Conservation (phyloP, 1,140 invertebrate genomes). For the Anadara kagoshimensis region DNA sequence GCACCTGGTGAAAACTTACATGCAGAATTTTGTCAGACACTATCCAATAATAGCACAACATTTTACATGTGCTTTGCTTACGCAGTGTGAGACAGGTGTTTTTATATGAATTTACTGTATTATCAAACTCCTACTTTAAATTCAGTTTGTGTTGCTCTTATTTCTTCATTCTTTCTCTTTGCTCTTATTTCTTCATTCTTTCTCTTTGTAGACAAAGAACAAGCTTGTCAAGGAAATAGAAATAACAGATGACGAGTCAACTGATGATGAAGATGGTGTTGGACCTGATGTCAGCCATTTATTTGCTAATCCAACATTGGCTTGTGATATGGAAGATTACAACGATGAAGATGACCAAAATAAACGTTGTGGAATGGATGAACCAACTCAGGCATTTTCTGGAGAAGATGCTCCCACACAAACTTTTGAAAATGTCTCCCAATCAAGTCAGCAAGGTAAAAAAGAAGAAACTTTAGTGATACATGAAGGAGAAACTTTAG, state of each 20-base stretch:
- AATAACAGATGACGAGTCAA: conserved; percentile 18
- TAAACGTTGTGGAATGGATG: conserved; percentile 15
- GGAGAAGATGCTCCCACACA: conserved; percentile 16
- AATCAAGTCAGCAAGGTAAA: not conserved
- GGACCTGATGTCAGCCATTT: conserved; percentile 44
- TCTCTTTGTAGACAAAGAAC: conserved; percentile 16
- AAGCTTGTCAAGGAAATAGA: conserved; percentile 27
- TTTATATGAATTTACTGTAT: no score
- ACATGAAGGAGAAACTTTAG: conserved; percentile 11
- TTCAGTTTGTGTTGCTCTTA: no score
- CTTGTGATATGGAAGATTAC: conserved; percentile 46
- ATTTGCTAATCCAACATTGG: conserved; percentile 52
- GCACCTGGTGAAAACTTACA: no score
- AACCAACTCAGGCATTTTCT: conserved; percentile 26
- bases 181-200: not conserved
- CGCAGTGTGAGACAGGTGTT: no score
- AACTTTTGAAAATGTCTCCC: not conserved
- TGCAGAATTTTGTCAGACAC: no score
- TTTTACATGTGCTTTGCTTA: no score
- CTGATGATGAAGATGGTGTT: conserved; percentile 36
- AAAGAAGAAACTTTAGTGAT: not conserved
- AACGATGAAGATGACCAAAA: conserved; percentile 17
- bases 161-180: not conserved
- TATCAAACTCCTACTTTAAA: no score
- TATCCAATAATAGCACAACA: no score